Base-by-base conservation (phyloP, 2,797 vertebrate species). In the Hozukius guyotensis region DNA sequence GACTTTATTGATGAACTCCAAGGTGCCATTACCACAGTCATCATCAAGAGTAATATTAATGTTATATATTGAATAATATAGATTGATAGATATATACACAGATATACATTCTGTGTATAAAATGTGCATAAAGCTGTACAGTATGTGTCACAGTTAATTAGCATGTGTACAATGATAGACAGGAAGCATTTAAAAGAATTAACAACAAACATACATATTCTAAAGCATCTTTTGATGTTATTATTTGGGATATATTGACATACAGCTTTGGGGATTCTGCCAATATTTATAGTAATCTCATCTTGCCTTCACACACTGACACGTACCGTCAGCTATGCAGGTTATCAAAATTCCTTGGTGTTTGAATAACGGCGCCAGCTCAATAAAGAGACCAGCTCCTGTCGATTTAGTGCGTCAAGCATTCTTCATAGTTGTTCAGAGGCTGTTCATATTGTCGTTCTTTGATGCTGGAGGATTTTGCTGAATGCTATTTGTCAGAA, bases 1-100 rank as follows among this genome's bases (percentile, higher is more conserved):
- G 78, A 80, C 67, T 75, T 78, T 75, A 64, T 81, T 68, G 69
- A 64, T 72, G 13, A 72, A 77, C 59, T 66, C 38, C 34, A 65
- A 25, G 53, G 46, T 59, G 34, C 61, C 25, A 78, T 75, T 70
- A 56, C 16, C 20, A 53, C 42, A 46, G 69, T 71, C 61, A 16
- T 66, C 27, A 63, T 11, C 8, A 67, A 55, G 34, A 22, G 25
- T 66, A 69, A 34, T 72, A 46, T 49, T 29, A 32, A 9, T 66
- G 14, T 22, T n/a, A 14, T 81, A 34, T 66, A 2, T 31, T 22
- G 52, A 34, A 60, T 72, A 46, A 46, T 18, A 46, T 20, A 46
- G 42, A 20, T 46, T 46, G 42, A 13, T 25, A 65, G 34, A 63
- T 36, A 22, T 22, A 61, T 62, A 62, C 29, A 31, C 2, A 60